Evolutionary conservation across 1,140 invertebrate species (phyloP).

Genomic region (Drosophila simulans): DNA sequence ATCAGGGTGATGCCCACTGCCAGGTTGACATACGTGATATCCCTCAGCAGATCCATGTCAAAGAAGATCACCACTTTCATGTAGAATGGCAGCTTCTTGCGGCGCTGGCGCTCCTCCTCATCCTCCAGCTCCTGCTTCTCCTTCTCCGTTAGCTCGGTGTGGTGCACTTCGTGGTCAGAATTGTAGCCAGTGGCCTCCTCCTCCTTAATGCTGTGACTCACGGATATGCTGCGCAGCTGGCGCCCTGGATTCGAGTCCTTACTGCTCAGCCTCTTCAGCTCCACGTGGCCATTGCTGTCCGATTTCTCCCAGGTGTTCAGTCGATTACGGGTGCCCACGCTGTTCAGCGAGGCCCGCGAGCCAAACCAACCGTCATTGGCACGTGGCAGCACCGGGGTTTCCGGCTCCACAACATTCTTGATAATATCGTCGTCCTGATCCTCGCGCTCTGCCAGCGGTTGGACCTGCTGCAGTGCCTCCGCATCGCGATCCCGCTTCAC

Average conservation of each 20-base stretch:
- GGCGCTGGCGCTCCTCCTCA: constrained; percentile 58
- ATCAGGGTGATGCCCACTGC: constrained; percentile 89
- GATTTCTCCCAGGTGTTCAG: constrained; percentile 67
- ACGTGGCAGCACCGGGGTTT: constrained; percentile 87
- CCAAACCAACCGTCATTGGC: constrained; percentile 89
- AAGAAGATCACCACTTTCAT: constrained; percentile 87
- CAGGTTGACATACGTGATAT: constrained; percentile 88
- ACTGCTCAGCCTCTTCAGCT: constrained; percentile 70
- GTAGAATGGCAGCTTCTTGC: constrained; percentile 85
- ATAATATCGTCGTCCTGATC: constrained; percentile 68
- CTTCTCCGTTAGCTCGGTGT: constrained; percentile 36
- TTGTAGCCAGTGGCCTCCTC: constrained; percentile 42
- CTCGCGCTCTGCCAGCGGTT: constrained; percentile 38
- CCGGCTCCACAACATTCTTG: constrained; percentile 86
- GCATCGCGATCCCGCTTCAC: constrained; percentile 83
- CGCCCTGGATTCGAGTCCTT: constrained; percentile 24
- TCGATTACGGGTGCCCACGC: constrained; percentile 63
- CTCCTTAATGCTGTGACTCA: constrained; percentile 77
- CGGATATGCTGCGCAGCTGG: constrained; percentile 67
- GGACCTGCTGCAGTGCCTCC: constrained; percentile 50
- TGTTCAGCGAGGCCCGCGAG: constrained; percentile 80
- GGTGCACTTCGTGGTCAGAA: constrained; percentile 3
- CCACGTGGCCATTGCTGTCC: constrained; percentile 48
- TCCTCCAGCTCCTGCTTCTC: constrained; percentile 69
- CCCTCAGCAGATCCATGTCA: constrained; percentile 88